Percentiles rank a stretch among this genome's conserved stretches.
Conservation (phyloP, 2,113 vertebrate species). For the Meleagris gallopavo region DNA sequence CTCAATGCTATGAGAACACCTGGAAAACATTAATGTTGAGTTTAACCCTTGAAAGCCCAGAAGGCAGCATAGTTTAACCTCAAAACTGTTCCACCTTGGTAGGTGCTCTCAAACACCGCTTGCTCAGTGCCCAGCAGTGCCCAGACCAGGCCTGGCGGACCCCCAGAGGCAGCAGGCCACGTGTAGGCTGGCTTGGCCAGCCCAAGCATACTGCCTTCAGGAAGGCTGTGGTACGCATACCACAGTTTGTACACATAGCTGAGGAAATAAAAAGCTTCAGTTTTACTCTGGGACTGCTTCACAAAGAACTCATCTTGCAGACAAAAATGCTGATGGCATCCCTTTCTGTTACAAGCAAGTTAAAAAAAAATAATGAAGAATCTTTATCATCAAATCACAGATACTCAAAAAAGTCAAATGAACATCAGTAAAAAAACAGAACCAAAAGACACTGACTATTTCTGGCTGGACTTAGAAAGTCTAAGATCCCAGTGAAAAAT, state of each 20-base stretch:
- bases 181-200: not conserved
- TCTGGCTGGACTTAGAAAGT: not conserved
- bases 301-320: not conserved
- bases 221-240: accelerated
- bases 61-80: not conserved
- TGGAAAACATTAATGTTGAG: not conserved
- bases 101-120: accelerated
- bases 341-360: not conserved
- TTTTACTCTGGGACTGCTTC: not conserved
- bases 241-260: accelerated
- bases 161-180: accelerated
- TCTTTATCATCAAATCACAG: not conserved
- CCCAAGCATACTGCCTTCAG: accelerated
- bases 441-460: not conserved
- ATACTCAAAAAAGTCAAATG: not conserved
- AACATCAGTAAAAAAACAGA: not conserved
- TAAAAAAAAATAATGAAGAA: accelerated
- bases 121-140: accelerated
- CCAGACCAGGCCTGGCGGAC: not conserved
- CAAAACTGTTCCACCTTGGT: no score
- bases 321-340: not conserved
- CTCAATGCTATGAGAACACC: not conserved
- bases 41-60: not conserved
- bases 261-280: not conserved
- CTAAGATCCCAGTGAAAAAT: not conserved